Base-by-base conservation (phyloP, 2,797 vertebrate species). In the Scyliorhinus canicula region DNA sequence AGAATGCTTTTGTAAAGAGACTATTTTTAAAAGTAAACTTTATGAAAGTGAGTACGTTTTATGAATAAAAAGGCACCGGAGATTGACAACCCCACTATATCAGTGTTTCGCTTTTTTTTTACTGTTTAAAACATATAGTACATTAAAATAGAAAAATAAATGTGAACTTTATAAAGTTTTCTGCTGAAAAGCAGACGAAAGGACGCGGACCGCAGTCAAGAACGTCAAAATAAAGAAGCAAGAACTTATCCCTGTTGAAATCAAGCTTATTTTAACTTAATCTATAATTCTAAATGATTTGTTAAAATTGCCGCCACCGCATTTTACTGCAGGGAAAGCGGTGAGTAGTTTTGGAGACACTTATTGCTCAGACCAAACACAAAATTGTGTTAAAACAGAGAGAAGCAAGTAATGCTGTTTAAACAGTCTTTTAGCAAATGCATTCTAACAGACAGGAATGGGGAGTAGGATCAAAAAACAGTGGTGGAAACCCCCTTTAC, bases 241-340 rank as follows among this genome's bases (percentile, higher is more conserved):
- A 35, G 31, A 55, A 35, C 4, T 21, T n/a, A 31, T 19, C 50
- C 28, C 8, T 90, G 50, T 57, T 90, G 11, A 26, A 71, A n/a
- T 74, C 50, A 85, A 67, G 44, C 19, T 93, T 67, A 26, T 21
- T 28, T 50, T n/a, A 16, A 14, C 31, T 31, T 55, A 31, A 47
- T 94, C 88, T 94, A 50, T 28, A 52, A 94, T 50, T 35, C 67
- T 74, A 71, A 74, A 50, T 74, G 52, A 52, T 69, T 69, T 94
- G 14, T 12, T 71, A 31, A n/a, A 35, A 52, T 52, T 74, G 16
- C 35, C 28, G 9, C 67, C 47, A 91, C 35, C 9, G 57, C 55
- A 63, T 7, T 82, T 21, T 26, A 44, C 0, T 44, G n/a, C n/a
- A 40, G 57, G 3, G 40, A 44, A 35, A n/a, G 7, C n/a, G 3